Conservation (phyloP, 2,797 vertebrate species). For the Okamejei kenojei region DNA sequence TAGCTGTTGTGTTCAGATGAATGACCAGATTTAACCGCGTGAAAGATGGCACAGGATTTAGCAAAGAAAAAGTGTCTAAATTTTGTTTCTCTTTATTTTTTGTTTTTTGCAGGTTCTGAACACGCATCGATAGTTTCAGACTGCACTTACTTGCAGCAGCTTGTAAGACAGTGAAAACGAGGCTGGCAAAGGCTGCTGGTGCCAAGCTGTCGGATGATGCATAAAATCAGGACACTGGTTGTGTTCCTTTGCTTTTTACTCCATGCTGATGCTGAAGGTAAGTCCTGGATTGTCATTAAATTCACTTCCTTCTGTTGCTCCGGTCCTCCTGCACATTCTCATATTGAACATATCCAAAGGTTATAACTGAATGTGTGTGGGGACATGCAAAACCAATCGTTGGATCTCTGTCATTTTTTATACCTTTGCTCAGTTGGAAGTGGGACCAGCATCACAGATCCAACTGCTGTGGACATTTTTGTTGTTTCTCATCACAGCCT, state of each 20-base stretch:
- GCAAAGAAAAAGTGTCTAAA: slow-evolving; percentile 42
- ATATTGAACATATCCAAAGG: not conserved
- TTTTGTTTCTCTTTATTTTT: slow-evolving; percentile 45
- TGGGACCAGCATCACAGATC: not conserved
- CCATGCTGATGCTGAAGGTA: slow-evolving; percentile 81
- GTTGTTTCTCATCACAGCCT: slow-evolving; percentile 9
- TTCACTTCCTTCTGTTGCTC: not conserved
- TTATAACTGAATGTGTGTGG: not conserved
- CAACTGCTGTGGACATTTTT: not conserved
- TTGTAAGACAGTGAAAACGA: slow-evolving; percentile 73
- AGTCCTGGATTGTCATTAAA: slow-evolving; percentile 49
- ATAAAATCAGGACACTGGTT: slow-evolving; percentile 69
- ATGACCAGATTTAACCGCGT: not conserved
- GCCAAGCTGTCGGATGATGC: slow-evolving; percentile 82
- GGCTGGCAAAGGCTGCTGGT: slow-evolving; percentile 76
- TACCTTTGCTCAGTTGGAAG: not conserved
- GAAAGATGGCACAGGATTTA: not conserved
- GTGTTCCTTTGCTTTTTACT: slow-evolving; percentile 75
- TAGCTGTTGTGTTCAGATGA: slow-evolving; percentile 39
- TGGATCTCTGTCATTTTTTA: slow-evolving; percentile 11
- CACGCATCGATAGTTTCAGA: slow-evolving; percentile 76
- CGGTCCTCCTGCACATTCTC: no score
- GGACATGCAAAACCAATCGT: not conserved
- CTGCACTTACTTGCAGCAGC: slow-evolving; percentile 66
- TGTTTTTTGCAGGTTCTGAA: slow-evolving; percentile 78